Base-by-base conservation (phyloP, 2,888 invertebrate genomes). In the Ellobium chinense region DNA sequence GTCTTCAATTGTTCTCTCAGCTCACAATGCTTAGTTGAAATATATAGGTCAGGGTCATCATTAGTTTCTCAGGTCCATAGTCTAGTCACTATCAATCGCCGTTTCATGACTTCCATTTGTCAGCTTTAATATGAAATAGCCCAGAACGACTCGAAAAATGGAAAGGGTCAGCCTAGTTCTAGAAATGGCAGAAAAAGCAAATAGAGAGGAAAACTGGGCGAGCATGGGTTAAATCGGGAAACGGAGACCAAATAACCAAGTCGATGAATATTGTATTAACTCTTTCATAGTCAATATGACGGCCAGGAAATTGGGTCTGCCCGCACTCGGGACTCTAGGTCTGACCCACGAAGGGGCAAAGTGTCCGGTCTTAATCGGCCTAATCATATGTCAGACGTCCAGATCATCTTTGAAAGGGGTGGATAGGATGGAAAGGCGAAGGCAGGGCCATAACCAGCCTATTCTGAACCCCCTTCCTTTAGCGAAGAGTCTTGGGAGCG, bases 191-290 rank as follows among this genome's bases (percentile, higher is more conserved):
- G n/a, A n/a, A 46, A 46, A 7, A 46, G 46, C 46, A 46, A 18
- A 46, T 18, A 7, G 46, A 12, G 46, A 46, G 46, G 18, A 7
- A 46, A 18, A 46, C 46, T 12, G 7, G 46, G 18, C 7, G 46
- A 18, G n/a, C n/a, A n/a, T n/a, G 46, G 46, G 46, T 12, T 46
- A 46, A 46, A 46, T 46, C 46, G 18, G 46, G 18, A 46, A 46
- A 46, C 9, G 46, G 18, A 46, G 18, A 7, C 46, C 46, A 62
- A 56, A 56, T 9, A 29, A 27, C 12, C 62, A 9, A 5, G 27
- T 62, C 27, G 62, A 62, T 62, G 62, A 62, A 62, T 62, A 62
- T 62, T 27, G 29, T 62, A 62, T 62, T 62, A 62, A 62, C 62
- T 27, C 62, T 27, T 62, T 62, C 27, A 21, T 5, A 27, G 62